Conservation (phyloP, 2,113 vertebrate species). For the Procavia capensis region DNA sequence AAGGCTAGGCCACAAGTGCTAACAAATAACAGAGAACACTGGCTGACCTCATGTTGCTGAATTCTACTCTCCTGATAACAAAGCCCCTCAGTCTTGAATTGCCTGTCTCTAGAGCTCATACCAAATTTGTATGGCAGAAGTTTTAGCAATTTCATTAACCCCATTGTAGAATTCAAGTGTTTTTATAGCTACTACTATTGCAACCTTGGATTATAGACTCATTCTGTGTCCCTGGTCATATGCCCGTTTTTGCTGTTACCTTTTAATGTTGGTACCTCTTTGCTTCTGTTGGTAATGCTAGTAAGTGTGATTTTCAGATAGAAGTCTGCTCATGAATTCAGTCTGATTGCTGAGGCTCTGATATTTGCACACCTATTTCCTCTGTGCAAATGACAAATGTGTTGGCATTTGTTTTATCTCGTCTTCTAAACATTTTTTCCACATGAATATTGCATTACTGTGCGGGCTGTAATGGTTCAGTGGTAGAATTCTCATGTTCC, state of each 20-base stretch:
- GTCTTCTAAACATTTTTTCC: background rate
- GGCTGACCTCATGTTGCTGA: background rate
- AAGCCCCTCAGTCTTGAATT: background rate
- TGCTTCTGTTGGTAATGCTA: background rate
- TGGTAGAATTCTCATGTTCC: no score
- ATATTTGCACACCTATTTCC: background rate
- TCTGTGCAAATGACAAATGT: background rate
- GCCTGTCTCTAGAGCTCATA: background rate
- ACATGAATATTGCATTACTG: no score
- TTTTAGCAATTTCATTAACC: background rate
- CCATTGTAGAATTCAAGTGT: background rate
- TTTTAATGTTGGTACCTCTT: background rate
- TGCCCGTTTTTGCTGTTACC: background rate
- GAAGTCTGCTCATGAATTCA: background rate
- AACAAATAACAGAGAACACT: background rate
- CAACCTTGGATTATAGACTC: background rate
- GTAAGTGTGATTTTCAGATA: background rate
- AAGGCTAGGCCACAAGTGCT: background rate
- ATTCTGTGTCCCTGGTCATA: background rate
- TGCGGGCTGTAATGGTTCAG: no score
- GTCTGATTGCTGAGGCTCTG: background rate
- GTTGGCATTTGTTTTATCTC: background rate
- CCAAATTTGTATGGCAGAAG: background rate
- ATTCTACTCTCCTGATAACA: background rate
- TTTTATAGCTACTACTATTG: background rate